Percentiles rank a stretch among this genome's conserved stretches.
Evolutionary conservation across 2,888 invertebrate species (phyloP).

Genomic region (Drosophila dives): DNA sequence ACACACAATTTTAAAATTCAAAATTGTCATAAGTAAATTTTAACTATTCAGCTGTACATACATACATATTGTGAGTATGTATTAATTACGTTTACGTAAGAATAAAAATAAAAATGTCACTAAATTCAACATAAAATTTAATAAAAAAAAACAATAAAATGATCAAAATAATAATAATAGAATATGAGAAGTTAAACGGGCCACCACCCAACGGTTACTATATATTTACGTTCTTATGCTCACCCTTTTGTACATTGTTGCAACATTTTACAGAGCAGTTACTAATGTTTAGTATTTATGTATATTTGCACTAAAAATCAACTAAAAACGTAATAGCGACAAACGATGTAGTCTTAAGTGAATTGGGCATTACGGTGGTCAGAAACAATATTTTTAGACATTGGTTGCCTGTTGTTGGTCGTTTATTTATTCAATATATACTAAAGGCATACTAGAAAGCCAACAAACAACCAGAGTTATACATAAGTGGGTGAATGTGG

Average conservation of each 20-base stretch:
- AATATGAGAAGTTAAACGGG: slow-evolving; percentile 45
- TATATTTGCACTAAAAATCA: slow-evolving; percentile 54
- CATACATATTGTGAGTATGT: slow-evolving; percentile 26
- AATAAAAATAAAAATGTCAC: slow-evolving; percentile 13
- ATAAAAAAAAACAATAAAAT: not conserved
- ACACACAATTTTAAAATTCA: slow-evolving; percentile 12
- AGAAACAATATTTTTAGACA: slow-evolving; percentile 18
- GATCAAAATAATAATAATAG: slow-evolving; percentile 25
- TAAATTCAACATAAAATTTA: slow-evolving; percentile 21
- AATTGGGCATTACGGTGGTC: slow-evolving; percentile 40
- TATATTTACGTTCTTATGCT: slow-evolving; percentile 36
- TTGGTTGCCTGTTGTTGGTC: slow-evolving; percentile 30
- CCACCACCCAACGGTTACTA: slow-evolving; percentile 70
- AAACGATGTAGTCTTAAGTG: slow-evolving; percentile 38
- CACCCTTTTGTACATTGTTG: slow-evolving; percentile 53
- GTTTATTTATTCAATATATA: slow-evolving; percentile 31
- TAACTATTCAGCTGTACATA: slow-evolving; percentile 46
- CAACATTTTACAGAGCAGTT: slow-evolving; percentile 76
- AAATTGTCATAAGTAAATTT: slow-evolving; percentile 8
- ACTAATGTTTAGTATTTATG: slow-evolving; percentile 68
- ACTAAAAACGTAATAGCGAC: slow-evolving; percentile 28
- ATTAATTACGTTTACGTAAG: slow-evolving; percentile 10
- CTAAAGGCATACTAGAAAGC: slow-evolving; percentile 51
- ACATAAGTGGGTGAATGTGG: slow-evolving; percentile 67
- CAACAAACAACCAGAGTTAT: slow-evolving; percentile 67